phyloP scores from a whole-genome alignment of 1,140 invertebrate genomes.

The Stenopsyche tienmushanensis region DNA sequence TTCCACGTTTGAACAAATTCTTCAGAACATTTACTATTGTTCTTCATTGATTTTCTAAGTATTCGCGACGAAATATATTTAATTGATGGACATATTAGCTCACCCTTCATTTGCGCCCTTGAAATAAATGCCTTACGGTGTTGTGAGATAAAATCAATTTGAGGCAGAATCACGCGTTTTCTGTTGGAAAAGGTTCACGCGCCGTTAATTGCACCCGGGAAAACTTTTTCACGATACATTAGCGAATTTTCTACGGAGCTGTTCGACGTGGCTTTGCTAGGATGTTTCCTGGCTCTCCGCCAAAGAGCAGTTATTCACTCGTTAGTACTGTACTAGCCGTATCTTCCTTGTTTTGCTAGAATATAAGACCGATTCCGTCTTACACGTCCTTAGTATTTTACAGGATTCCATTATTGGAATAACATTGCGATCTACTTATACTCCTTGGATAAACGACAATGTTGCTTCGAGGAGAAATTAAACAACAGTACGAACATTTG shows the following conservation, averaged over 20 bases:
- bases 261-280: background rate
- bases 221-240: conserved; percentile 25
- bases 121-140: no score
- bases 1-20: no score
- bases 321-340: background rate
- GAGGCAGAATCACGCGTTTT: background rate
- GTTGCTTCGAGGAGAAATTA: no score
- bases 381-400: background rate
- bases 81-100: no score
- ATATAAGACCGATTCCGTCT: background rate
- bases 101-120: no score
- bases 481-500: no score
- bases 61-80: no score
- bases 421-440: background rate
- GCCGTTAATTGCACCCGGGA: conserved; percentile 19
- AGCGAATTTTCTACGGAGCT: conserved; percentile 12
- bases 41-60: no score
- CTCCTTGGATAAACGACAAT: background rate
- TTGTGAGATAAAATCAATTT: no score
- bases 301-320: conserved; percentile 14
- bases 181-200: conserved; percentile 10
- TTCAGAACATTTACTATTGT: no score
- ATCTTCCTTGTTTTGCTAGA: no score
- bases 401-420: background rate
- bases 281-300: conserved; percentile 2